Percentiles rank a stretch among this genome's conserved stretches.
Evolutionary conservation across 2,113 vertebrate species (phyloP).

Genomic region (Hypomesus transpacificus): DNA sequence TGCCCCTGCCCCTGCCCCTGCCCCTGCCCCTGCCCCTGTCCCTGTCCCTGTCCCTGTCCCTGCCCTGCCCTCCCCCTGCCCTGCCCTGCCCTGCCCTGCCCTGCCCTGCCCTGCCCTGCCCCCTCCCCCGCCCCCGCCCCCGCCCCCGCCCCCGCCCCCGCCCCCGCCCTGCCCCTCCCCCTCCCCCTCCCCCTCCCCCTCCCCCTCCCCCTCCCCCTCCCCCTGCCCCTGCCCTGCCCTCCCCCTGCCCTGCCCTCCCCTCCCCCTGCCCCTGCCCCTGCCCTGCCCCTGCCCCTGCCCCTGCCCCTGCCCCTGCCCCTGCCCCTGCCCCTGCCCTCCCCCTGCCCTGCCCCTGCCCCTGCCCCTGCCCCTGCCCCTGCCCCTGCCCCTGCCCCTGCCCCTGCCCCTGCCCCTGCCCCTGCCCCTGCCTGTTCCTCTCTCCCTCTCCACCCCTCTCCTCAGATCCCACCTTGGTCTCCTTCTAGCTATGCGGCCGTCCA

Average conservation of each 20-base stretch:
- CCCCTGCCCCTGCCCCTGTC: neutral
- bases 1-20: too few relatives aligned
- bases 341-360: neutral
- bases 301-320: neutral
- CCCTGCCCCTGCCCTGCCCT: neutral
- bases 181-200: conserved; percentile 1
- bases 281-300: neutral
- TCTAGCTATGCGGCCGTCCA: conserved; percentile 60
- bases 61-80: neutral
- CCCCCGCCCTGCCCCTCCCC: neutral
- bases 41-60: neutral
- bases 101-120: too few relatives aligned
- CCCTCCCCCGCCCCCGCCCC: neutral
- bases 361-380: neutral
- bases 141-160: neutral
- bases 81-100: too few relatives aligned
- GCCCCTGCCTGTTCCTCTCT: too few relatives aligned
- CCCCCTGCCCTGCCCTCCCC: too few relatives aligned
- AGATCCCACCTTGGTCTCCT: neutral
- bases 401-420: too few relatives aligned
- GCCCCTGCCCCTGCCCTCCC: neutral
- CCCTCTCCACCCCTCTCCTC: neutral
- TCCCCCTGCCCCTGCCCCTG: neutral
- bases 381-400: too few relatives aligned
- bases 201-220: too few relatives aligned